Base-by-base conservation (phyloP, 2,113 vertebrate species). In the Upupa epops region DNA sequence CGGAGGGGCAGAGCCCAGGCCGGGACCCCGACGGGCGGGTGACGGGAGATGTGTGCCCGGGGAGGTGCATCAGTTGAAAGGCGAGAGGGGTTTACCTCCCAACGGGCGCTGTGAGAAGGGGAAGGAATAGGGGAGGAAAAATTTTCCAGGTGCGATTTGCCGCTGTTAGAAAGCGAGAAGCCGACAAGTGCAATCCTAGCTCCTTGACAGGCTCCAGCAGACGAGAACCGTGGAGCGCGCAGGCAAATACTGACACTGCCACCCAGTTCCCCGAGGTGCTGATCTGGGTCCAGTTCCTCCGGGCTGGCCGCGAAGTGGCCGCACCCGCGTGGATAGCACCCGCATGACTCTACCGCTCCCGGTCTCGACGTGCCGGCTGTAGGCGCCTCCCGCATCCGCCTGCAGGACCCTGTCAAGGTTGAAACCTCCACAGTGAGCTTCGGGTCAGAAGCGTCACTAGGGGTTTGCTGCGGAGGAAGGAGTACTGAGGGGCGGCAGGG, bases 351-450 rank as follows among this genome's bases (percentile, higher is more conserved):
- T 32, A 26, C 25, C 14, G 17, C 36, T 72, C 40, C 24, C 3
- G 1, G 26, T 24, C 9, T 52, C 18, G 2, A n/a, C 40, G 36
- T 49, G 45, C 13, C 8, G 13, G 29, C 37, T 34, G 36, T 17
- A 60, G 28, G 31, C 29, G 15, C 46, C 29, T 4, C 13, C 40
- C 11, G 3, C 20, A 3, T 3, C 3, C 28, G 68, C 26, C 31
- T 51, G 49, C 8, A 9, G 17, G 26, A 24, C 19, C 18, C 34
- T 16, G 24, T 29, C 13, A 59, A 1, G 28, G 40, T 25, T 52
- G 49, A 22, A 45, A 49, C 4, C 5, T 12, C 45, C 37, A 0
- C 7, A 2, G n/a, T 19, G 24, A 29, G 8, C 18, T 22, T 29
- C 4, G 8, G 29, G 17, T 1, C 24, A 11, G 18, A 28, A 63